Percentiles rank a stretch among this genome's conserved stretches.
Evolutionary conservation across 1,140 invertebrate genomes (phyloP).

Genomic region (Macrosteles quadrilineatus): DNA sequence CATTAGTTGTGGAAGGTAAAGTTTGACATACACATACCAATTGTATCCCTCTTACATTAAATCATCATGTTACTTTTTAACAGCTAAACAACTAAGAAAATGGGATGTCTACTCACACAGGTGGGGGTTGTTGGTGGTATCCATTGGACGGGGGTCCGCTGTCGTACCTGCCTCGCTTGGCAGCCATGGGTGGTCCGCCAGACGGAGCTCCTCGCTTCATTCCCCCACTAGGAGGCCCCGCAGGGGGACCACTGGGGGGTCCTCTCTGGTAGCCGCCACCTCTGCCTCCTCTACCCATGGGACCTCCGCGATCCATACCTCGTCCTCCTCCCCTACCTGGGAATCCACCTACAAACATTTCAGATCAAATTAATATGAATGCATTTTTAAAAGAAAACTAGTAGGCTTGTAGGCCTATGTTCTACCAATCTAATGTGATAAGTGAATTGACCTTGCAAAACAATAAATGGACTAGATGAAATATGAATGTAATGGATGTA

Average conservation of each 20-base stretch:
- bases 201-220: constrained; percentile 11
- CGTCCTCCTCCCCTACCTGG: constrained; percentile 3
- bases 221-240: neutral
- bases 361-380: neutral
- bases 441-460: too few species aligned
- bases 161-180: constrained; percentile 17
- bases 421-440: too few species aligned
- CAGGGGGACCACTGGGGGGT: neutral
- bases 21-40: too few species aligned
- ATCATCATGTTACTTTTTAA: too few species aligned
- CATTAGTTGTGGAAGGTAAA: too few species aligned
- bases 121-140: neutral
- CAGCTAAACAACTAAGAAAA: too few species aligned
- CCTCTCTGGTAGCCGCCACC: constrained; percentile 3
- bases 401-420: neutral
- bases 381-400: neutral
- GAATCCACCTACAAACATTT: neutral
- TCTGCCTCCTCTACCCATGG: neutral
- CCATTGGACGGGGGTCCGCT: constrained; percentile 6
- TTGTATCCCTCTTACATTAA: too few species aligned
- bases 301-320: constrained; percentile 20
- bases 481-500: too few species aligned
- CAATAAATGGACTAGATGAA: too few species aligned
- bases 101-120: constrained; percentile 18
- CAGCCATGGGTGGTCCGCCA: neutral